Conservation (phyloP, 37 sponge, comb jelly and placozoan genomes). For the Hexactinellida sp. region DNA sequence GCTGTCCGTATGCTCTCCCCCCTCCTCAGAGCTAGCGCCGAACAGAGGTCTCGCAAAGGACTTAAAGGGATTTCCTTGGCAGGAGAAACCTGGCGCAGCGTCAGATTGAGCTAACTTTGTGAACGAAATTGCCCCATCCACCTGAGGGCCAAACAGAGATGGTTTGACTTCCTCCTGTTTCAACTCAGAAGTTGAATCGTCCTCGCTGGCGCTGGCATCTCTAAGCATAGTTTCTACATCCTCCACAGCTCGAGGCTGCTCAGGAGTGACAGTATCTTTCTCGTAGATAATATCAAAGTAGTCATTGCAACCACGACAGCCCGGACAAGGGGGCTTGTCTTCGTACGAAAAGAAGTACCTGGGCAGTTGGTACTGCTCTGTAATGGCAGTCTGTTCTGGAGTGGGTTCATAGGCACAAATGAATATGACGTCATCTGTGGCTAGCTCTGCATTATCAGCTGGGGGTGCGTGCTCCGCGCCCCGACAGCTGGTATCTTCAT, state of each 20-base stretch:
- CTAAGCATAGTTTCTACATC: not conserved
- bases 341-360: conserved; percentile 55
- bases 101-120: conserved; percentile 29
- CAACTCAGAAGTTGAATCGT: not conserved
- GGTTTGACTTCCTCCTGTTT: not conserved
- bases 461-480: not conserved
- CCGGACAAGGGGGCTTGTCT: conserved; percentile 41
- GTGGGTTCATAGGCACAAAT: conserved; percentile 37
- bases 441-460: not conserved
- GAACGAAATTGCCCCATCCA: conserved; percentile 22
- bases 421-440: conserved; percentile 33
- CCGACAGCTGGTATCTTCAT: not conserved
- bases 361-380: conserved; percentile 43
- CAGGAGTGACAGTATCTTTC: not conserved
- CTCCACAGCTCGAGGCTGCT: not conserved
- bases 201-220: conserved; percentile 1
- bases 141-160: conserved; percentile 16
- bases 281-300: conserved; percentile 11
- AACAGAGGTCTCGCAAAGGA: not conserved
- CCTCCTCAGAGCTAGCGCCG: conserved; percentile 21
- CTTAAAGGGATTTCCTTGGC: not conserved
- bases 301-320: conserved; percentile 66
- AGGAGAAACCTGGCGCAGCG: not conserved
- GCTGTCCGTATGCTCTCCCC: conserved; percentile 29
- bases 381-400: conserved; percentile 34